phyloP scores from a whole-genome alignment of 2,888 invertebrate species.

The Junonia oenone region DNA sequence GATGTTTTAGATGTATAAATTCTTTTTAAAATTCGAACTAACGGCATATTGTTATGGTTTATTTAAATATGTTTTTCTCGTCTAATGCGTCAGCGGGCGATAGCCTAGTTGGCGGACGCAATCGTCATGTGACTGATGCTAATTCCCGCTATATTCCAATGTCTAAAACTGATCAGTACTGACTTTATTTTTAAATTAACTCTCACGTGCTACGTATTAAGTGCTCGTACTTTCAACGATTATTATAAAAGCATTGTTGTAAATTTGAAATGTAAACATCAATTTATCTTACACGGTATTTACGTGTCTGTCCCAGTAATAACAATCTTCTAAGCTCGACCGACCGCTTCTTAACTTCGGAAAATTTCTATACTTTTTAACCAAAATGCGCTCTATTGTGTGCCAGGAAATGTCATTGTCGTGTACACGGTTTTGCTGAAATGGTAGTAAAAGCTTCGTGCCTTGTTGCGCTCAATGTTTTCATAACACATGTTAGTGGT shows the following conservation, averaged over 20 bases:
- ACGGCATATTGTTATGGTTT: constrained; percentile 58
- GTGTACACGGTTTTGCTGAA: constrained; percentile 9
- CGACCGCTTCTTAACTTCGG: constrained; percentile 13
- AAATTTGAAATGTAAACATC: constrained; percentile 16
- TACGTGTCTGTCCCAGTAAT: constrained; percentile 19
- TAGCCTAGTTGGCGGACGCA: constrained; percentile 48
- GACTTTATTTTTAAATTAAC: constrained; percentile 24
- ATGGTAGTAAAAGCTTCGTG: constrained; percentile 22
- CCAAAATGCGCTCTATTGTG: constrained; percentile 16
- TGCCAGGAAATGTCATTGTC: constrained; percentile 10
- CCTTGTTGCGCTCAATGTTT: constrained; percentile 27
- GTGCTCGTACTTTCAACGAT: constrained; percentile 1
- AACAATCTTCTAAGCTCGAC: constrained; percentile 18
- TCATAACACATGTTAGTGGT: constrained; percentile 27
- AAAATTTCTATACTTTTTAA: constrained; percentile 10
- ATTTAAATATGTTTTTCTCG: constrained; percentile 58
- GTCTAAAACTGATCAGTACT: constrained; percentile 47
- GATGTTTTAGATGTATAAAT: constrained; percentile 37
- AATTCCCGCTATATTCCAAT: constrained; percentile 49
- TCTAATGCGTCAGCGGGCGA: constrained; percentile 54
- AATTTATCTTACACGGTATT: constrained; percentile 19
- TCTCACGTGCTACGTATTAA: constrained; percentile 8
- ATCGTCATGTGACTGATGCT: constrained; percentile 60
- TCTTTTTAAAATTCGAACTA: constrained; percentile 50
- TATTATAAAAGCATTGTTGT: constrained; percentile 16